Base-by-base conservation (phyloP, 2,113 vertebrate species). In the Girardinichthys multiradiatus region DNA sequence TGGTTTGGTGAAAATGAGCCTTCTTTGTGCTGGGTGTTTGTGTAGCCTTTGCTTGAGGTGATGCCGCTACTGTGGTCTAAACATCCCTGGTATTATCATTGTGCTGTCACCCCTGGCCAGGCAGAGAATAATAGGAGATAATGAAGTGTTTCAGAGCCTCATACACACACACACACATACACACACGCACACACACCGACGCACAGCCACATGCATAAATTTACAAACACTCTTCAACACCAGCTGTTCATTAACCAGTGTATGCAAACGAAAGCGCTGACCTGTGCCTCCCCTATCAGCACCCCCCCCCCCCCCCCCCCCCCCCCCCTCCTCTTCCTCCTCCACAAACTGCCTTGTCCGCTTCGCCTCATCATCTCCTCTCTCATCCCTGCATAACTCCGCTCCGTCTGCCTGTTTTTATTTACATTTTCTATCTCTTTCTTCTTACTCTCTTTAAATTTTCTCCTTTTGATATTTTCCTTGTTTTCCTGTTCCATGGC, bases 161-260 rank as follows among this genome's bases (percentile, higher is more conserved):
- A 42, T 74, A 45, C 42, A 45, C 42, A 45, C 28, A 54, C 51
- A 62, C 70, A 80, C 66, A 64, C 60, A 70, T 51, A n/a, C 35
- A 81, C 74, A 45, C 67, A 30, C 68, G 68, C 81, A 58, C 74
- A 70, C 68, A 78, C 57, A 37, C 28, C 26, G 64, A 59, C 64
- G 21, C 62, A 70, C 42, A 68, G 61, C 35, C 59, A 75, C 81
- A 72, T 54, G n/a, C 64, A 35, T 64, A 57, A 64, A 51, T 37
- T 62, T 62, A 64, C 72, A 80, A 62, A 66, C 62, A 71, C 59
- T 37, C 68, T 37, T 69, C 77, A 91, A 92, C 88, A 93, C 92
- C 92, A 93, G 91, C 92, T 95, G 94, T 94, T 96, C 96, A 97
- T 97, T 97, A 96, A 91, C 84, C 92, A 90, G 88, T 92, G 94